These are phyloP conservation scores for Trogon melanurus DNA, from an alignment of 2,113 vertebrate genomes.

Conservation along the genomic window DNA sequence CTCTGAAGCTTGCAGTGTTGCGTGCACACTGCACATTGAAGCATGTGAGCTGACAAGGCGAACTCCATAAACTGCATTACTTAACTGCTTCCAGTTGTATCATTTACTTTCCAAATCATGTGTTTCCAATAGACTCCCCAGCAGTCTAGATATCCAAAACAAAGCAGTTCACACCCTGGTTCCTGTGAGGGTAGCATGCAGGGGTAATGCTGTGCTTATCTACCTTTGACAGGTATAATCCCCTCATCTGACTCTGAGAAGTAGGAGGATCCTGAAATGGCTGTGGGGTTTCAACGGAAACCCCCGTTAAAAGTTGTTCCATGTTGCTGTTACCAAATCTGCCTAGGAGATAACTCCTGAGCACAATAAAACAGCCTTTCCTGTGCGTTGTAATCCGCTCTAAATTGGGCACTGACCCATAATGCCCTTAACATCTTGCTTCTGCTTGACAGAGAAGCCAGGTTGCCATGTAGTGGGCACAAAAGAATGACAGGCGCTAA, in stretches of 20 bases:
- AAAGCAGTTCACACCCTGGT: neutral
- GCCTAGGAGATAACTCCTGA: neutral
- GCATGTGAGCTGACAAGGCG: neutral
- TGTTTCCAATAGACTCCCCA: neutral
- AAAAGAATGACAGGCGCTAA: too few relatives aligned
- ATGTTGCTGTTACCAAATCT: neutral
- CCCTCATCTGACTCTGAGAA: fast-evolving
- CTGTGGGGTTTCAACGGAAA: neutral
- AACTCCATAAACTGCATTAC: neutral
- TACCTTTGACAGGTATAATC: neutral
- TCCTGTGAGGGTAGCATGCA: neutral
- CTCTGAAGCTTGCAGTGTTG: neutral
- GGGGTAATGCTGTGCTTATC: neutral
- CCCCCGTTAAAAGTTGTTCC: neutral
- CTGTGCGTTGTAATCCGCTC: neutral
- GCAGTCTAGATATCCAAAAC: neutral
- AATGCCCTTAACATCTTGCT: neutral
- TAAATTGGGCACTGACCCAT: neutral
- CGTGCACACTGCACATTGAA: fast-evolving
- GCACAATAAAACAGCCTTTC: neutral
- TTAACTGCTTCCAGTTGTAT: neutral
- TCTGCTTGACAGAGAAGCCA: neutral
- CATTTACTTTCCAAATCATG: neutral
- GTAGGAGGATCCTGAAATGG: neutral
- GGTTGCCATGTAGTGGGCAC: neutral